Evolutionary conservation across 2,797 vertebrate species (phyloP).

Genomic region (Centropyge bicolor): DNA sequence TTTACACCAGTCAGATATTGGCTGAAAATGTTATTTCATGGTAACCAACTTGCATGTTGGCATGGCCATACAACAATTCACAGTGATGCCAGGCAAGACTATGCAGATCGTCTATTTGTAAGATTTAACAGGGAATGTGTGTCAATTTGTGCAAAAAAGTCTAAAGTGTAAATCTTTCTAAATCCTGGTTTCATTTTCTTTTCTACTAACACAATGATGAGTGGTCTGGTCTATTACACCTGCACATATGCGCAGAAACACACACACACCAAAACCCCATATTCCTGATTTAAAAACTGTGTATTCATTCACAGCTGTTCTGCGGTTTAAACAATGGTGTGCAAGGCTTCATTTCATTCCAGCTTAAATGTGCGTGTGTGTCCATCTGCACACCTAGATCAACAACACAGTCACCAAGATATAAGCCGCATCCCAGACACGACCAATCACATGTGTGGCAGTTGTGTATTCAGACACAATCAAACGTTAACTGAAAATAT

Average conservation of each 20-base stretch:
- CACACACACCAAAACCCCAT: neutral
- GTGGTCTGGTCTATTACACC: neutral
- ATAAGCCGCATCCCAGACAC: neutral
- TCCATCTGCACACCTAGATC: neutral
- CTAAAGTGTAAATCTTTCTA: too few relatives aligned
- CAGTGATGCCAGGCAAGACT: neutral
- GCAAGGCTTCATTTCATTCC: neutral
- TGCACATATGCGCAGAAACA: neutral
- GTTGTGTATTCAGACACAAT: neutral
- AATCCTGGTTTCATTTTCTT: neutral
- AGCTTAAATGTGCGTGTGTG: neutral
- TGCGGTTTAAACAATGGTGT: neutral
- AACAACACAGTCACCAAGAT: neutral
- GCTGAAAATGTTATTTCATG: too few relatives aligned
- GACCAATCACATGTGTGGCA: neutral
- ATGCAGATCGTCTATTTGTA: neutral
- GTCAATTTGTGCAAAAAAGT: too few relatives aligned
- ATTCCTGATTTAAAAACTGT: neutral
- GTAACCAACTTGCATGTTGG: too few relatives aligned
- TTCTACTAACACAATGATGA: neutral
- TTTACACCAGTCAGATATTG: too few relatives aligned
- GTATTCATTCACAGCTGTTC: neutral
- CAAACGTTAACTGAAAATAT: slow-evolving; percentile 10
- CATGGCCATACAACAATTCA: too few relatives aligned
- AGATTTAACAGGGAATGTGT: too few relatives aligned